Base-by-base conservation (phyloP, 1,140 invertebrate genomes). In the Camponotus floridanus region DNA sequence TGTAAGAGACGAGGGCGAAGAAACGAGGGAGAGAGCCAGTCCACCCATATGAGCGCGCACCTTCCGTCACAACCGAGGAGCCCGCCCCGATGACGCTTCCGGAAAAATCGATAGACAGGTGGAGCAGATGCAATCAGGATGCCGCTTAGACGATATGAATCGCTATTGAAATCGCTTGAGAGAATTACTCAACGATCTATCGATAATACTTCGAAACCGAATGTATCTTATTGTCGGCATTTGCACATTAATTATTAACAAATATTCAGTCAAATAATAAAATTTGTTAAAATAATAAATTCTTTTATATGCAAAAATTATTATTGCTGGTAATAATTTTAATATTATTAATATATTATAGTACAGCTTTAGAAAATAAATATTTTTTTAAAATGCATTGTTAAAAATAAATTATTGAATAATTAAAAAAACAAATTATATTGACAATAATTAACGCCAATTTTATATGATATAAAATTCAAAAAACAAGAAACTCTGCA, bases 31-130 rank as follows among this genome's bases (percentile, higher is more conserved):
- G 85, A 85, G 57, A 87, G 84, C 87, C 65, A 79, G 79, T 84
- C 87, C 81, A 73, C 70, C 86, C 84, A 68, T 91, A 88, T 86
- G 76, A 57, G 88, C 88, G 78, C 59, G 85, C 89, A 90, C 89
- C 89, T 90, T 88, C 88, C 76, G 78, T 33, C 71, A 62, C 57
- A 1, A 67, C 26, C 31, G 39, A 65, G 57, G 33, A 89, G 68
- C 62, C 70, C 62, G 45, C 55, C 73, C 61, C 26, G 39, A 59
- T 57, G 62, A 79, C 18, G 81, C 89, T 90, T 91, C 89, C 88
- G 86, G 89, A 91, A 91, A 90, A 91, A 91, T 91, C 89, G 89
- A 91, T 91, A 91, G 89, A 90, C 89, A 91, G 89, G 89, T 91
- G 89, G 57, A 88, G 83, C 87, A 88, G 86, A 90, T 90, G 86